A percentile compares a stretch with the other conserved stretches of the same genome.
Conservation (phyloP, 2,797 vertebrate species). For the Amblyopsis hoosieri region DNA sequence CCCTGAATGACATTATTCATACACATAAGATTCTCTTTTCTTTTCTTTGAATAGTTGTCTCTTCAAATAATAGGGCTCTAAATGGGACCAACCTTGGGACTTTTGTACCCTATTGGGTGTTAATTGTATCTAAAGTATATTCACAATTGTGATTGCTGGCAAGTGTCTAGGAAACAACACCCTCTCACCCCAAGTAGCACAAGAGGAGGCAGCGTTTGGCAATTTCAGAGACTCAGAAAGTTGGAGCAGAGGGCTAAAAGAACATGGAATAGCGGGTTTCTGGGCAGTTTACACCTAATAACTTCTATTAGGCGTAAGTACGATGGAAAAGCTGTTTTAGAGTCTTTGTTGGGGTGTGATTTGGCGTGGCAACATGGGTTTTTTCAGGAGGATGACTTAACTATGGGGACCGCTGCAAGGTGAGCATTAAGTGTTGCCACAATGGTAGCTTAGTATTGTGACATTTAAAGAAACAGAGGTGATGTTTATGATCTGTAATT, state of each 20-base stretch:
- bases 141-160: slow-evolving; percentile 47
- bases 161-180: slow-evolving; percentile 35
- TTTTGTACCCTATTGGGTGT: slow-evolving; percentile 64
- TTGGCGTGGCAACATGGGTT: slow-evolving; percentile 50
- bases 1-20: slow-evolving; percentile 79
- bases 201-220: slow-evolving; percentile 41
- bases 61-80: slow-evolving; percentile 54
- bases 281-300: slow-evolving; percentile 24
- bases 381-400: slow-evolving; percentile 62
- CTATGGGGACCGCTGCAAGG: slow-evolving; percentile 81
- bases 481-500: too few species aligned
- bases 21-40: slow-evolving; percentile 68
- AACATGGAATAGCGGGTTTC: slow-evolving; percentile 11
- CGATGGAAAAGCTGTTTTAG: slow-evolving; percentile 23
- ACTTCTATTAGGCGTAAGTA: slow-evolving; percentile 16
- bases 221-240: slow-evolving; percentile 17
- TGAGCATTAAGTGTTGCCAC: slow-evolving; percentile 58
- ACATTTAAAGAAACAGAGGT: too few species aligned
- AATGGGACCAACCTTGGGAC: slow-evolving; percentile 47
- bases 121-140: slow-evolving; percentile 42
- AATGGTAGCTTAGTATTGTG: not conserved
- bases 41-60: slow-evolving; percentile 43
- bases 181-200: slow-evolving; percentile 22
- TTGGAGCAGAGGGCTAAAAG: slow-evolving; percentile 24
- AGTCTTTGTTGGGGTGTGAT: slow-evolving; percentile 30